Percentiles rank a stretch among this genome's conserved stretches.
phyloP scores from a whole-genome alignment of 2,888 invertebrate genomes.

The Eristalinus aeneus region DNA sequence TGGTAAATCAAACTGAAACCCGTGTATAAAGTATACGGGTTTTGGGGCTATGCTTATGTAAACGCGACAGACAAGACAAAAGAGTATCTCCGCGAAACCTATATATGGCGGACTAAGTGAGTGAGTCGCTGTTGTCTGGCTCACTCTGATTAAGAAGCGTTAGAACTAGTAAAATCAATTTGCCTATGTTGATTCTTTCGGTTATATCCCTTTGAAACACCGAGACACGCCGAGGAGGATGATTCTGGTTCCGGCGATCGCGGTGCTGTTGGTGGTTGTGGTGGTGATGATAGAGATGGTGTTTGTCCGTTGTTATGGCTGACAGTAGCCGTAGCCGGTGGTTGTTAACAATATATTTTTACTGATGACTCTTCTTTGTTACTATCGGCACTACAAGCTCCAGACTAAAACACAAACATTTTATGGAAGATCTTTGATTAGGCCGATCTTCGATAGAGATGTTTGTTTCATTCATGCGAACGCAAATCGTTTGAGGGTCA shows the following conservation, averaged over 20 bases:
- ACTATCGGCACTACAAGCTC: slow-evolving; percentile 14
- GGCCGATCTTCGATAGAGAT: background rate
- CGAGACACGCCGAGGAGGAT: background rate
- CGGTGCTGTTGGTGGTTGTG: background rate
- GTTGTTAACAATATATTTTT: slow-evolving; percentile 28
- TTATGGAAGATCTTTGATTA: background rate
- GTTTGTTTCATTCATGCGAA: background rate
- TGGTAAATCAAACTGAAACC: slow-evolving; percentile 27
- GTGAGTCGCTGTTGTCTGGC: background rate
- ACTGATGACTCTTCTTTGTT: slow-evolving; percentile 23
- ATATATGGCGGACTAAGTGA: background rate
- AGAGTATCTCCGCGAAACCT: slow-evolving; percentile 7
- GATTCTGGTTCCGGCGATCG: background rate
- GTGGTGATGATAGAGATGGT: background rate
- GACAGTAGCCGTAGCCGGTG: background rate
- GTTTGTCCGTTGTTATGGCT: background rate
- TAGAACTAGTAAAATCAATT: slow-evolving; percentile 11
- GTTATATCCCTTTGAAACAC: slow-evolving; percentile 23
- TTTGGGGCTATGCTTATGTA: slow-evolving; percentile 24
- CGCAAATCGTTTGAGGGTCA: background rate
- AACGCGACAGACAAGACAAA: slow-evolving; percentile 12
- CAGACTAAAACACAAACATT: slow-evolving; percentile 10
- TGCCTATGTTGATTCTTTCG: slow-evolving; percentile 21
- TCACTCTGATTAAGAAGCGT: slow-evolving; percentile 13
- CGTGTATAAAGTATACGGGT: slow-evolving; percentile 23